Evolutionary conservation across 2,888 invertebrate genomes (phyloP).

Genomic region (Temnothorax unifasciatus): DNA sequence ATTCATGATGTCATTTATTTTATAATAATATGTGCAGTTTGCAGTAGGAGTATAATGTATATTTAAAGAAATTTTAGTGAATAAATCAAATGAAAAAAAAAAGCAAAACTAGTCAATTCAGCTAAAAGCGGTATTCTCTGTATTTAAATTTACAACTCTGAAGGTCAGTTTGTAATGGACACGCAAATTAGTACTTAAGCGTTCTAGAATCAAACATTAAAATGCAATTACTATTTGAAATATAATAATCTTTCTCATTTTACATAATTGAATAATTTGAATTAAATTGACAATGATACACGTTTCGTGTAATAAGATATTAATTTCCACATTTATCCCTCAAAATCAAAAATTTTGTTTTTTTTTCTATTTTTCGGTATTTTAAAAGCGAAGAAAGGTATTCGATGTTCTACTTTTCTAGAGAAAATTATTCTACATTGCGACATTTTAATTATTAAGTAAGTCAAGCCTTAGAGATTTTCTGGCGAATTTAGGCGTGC

Average conservation of each 20-base stretch:
- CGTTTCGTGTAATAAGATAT: neutral
- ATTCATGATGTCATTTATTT: constrained; percentile 56
- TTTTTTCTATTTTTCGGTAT: neutral
- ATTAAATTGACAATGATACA: neutral
- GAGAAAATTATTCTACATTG: neutral
- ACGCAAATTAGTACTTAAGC: neutral
- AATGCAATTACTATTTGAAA: constrained; percentile 5
- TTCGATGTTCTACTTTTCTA: neutral
- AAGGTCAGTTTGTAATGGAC: constrained; percentile 3
- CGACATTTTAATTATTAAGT: constrained; percentile 16
- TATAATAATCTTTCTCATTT: constrained; percentile 14
- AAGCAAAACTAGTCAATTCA: constrained; percentile 5
- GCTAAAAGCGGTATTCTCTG: neutral
- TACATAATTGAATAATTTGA: neutral
- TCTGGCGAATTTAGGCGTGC: constrained; percentile 1
- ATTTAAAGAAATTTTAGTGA: constrained; percentile 20
- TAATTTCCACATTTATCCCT: neutral
- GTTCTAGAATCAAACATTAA: neutral
- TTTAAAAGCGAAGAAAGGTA: neutral
- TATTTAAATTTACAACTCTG: constrained; percentile 26
- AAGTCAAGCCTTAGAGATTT: constrained; percentile 6
- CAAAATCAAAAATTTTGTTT: no score
- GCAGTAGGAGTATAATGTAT: constrained; percentile 12
- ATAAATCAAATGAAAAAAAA: constrained; percentile 8
- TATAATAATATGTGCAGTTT: constrained; percentile 39